These are phyloP conservation scores for Antheraea yamamai DNA, from an alignment of 2,888 invertebrate species.

Conservation along the genomic window DNA sequence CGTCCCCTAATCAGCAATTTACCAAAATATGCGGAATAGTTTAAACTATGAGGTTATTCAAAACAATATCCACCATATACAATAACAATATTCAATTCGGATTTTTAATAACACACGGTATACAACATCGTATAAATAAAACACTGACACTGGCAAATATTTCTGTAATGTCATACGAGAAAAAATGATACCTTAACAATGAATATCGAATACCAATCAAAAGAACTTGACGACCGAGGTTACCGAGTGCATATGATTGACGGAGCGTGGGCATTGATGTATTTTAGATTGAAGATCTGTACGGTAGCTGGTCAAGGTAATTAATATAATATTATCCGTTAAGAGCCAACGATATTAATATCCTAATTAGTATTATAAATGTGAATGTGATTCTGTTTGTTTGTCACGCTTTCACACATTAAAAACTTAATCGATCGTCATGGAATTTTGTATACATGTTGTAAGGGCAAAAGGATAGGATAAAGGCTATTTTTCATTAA, in stretches of 20 bases:
- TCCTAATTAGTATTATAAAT: not conserved
- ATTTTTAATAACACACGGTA: no score
- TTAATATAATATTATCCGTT: not conserved
- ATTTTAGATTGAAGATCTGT: conserved; percentile 3
- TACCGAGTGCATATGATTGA: not conserved
- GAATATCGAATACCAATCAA: not conserved
- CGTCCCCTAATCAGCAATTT: no score
- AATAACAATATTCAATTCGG: no score
- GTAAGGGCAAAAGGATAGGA: no score
- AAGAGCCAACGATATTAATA: not conserved
- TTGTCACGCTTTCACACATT: no score
- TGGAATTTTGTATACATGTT: no score
- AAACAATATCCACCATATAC: no score
- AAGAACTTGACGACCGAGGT: not conserved
- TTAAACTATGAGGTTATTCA: no score
- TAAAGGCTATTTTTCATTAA: no score
- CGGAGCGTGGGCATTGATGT: conserved; percentile 5
- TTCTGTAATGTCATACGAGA: not conserved
- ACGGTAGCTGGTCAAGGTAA: conserved; percentile 5
- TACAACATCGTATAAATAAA: no score
- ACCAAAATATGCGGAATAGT: not conserved
- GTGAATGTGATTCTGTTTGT: no score
- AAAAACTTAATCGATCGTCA: no score
- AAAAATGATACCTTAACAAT: not conserved
- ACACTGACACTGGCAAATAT: not conserved